These are phyloP conservation scores for Meiosimyza decipiens DNA, from an alignment of 2,888 invertebrate species.

Conservation along the genomic window DNA sequence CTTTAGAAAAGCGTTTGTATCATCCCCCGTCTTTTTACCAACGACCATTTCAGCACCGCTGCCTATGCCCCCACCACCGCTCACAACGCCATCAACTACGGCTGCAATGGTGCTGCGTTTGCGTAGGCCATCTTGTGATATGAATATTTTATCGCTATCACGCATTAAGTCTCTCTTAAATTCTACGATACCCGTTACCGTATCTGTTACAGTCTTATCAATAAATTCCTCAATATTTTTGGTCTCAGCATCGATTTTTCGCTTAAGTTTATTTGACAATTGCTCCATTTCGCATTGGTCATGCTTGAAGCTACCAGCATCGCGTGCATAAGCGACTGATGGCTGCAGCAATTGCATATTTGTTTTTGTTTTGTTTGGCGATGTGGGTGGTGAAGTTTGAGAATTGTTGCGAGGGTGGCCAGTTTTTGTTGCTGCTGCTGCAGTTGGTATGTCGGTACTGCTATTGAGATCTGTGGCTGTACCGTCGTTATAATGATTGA, in stretches of 20 bases:
- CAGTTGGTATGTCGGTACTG: neutral
- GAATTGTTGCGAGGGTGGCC: neutral
- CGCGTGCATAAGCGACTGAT: constrained; percentile 53
- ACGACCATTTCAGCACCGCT: constrained; percentile 31
- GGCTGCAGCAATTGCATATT: constrained; percentile 20
- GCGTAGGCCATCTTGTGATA: constrained; percentile 56
- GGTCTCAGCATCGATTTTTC: constrained; percentile 66
- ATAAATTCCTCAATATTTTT: constrained; percentile 67
- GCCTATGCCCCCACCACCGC: constrained; percentile 46
- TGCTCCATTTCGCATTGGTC: constrained; percentile 67
- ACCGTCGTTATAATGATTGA: neutral
- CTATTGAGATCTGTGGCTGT: constrained; percentile 1
- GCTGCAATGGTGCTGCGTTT: constrained; percentile 56
- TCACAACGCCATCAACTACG: constrained; percentile 40
- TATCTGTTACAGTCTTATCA: constrained; percentile 67
- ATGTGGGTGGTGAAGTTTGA: constrained; percentile 8
- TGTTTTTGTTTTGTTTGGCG: constrained; percentile 7
- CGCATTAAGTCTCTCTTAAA: constrained; percentile 67
- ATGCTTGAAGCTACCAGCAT: constrained; percentile 63
- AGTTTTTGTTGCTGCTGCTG: constrained; percentile 17
- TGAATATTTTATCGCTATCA: constrained; percentile 50
- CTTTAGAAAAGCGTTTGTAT: constrained; percentile 54
- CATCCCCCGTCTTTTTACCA: constrained; percentile 33
- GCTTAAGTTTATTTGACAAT: constrained; percentile 64
- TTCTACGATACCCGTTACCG: constrained; percentile 66